Conservation (phyloP, 1,140 invertebrate genomes). For the Pachyrhynchus sulphureomaculatus region DNA sequence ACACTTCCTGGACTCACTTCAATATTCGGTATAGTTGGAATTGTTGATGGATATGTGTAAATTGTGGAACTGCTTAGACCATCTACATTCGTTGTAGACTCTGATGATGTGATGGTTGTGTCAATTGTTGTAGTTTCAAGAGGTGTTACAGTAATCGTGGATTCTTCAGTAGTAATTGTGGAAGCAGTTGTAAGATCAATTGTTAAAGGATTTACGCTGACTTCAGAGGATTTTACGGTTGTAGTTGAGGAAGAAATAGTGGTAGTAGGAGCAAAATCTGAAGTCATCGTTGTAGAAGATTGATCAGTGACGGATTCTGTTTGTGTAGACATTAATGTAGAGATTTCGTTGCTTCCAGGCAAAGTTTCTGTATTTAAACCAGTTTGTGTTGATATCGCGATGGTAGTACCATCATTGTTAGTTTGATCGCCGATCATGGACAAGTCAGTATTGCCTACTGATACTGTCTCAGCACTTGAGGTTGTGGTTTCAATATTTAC, state of each 20-base stretch:
- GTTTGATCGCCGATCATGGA: background rate
- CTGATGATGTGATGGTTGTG: background rate
- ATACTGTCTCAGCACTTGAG: background rate
- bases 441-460: background rate
- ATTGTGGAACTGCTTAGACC: slow-evolving; percentile 12
- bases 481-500: background rate
- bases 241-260: too few species aligned
- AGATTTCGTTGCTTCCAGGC: background rate
- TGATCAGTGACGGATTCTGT: too few species aligned
- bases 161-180: background rate
- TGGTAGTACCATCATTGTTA: background rate
- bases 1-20: slow-evolving; percentile 48
- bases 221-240: too few species aligned
- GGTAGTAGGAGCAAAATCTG: too few species aligned
- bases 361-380: background rate
- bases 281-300: too few species aligned
- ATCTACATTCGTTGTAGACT: background rate
- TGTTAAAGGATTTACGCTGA: too few species aligned
- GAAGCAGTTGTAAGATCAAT: background rate
- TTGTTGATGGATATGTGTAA: slow-evolving; percentile 28
- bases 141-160: background rate
- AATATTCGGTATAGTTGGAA: slow-evolving; percentile 38
- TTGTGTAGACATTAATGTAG: background rate
- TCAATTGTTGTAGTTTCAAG: background rate
- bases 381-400: background rate